A percentile compares a stretch with the other conserved stretches of the same genome.
phyloP scores from a whole-genome alignment of 1,140 invertebrate genomes.

The Bilobella aurantiaca region DNA sequence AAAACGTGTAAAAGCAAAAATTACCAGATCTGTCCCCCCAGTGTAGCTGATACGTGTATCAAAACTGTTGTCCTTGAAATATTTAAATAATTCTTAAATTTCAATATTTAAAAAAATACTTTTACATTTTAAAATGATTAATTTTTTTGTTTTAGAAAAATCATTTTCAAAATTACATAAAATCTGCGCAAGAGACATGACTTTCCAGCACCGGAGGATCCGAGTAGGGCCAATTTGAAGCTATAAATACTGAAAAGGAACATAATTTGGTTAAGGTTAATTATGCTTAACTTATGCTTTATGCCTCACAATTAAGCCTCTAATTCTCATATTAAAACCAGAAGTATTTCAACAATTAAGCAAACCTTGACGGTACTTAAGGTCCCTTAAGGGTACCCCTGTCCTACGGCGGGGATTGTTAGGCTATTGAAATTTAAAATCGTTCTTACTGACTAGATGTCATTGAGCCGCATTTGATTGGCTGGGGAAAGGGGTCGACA shows the following conservation, averaged over 20 bases:
- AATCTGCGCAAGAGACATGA: conserved; percentile 28
- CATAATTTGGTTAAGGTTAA: too few relatives aligned
- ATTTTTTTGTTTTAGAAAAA: background rate
- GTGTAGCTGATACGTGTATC: conserved; percentile 18
- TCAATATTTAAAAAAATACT: background rate
- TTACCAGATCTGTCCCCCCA: conserved; percentile 22
- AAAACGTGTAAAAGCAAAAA: too few relatives aligned
- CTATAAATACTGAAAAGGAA: conserved; percentile 19
- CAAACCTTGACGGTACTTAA: too few relatives aligned
- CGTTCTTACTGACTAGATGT: background rate
- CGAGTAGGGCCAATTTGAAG: conserved; percentile 34
- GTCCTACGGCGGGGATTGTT: too few relatives aligned
- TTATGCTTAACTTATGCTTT: too few relatives aligned
- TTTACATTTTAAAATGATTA: background rate
- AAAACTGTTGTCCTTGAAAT: conserved; percentile 20
- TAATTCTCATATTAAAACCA: too few relatives aligned
- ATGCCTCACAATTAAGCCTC: too few relatives aligned
- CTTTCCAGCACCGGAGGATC: conserved; percentile 31
- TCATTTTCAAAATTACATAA: conserved; percentile 21
- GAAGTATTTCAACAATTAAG: too few relatives aligned
- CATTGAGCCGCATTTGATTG: background rate
- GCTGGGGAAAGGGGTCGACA: conserved; percentile 17
- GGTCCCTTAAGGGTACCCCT: too few relatives aligned
- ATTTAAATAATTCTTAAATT: background rate
- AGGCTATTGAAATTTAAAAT: too few relatives aligned